Conservation (phyloP, 2,888 invertebrate genomes). For the Barypeithes pellucidus region DNA sequence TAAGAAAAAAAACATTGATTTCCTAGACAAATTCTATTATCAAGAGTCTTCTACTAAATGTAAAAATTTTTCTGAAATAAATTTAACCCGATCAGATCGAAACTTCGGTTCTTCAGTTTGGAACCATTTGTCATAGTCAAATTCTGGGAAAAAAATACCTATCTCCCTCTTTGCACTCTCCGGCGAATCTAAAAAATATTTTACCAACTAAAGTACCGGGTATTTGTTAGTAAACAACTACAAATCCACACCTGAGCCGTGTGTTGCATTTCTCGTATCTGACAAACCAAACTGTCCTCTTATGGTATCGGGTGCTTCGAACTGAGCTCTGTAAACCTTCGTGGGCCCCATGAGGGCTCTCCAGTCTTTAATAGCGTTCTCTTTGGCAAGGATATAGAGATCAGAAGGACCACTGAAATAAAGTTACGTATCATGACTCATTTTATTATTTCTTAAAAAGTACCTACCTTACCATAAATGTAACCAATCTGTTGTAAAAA, state of each 20-base stretch:
- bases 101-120: conserved; percentile 72
- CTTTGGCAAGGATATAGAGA: conserved; percentile 83
- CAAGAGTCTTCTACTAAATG: conserved; percentile 54
- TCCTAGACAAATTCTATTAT: conserved; percentile 4
- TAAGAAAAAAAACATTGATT: background rate
- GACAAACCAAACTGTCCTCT: conserved; percentile 91
- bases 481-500: conserved; percentile 86
- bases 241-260: conserved; percentile 86
- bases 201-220: too few relatives aligned
- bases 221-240: too few relatives aligned
- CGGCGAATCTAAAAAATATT: conserved; percentile 77
- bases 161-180: conserved; percentile 86
- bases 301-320: conserved; percentile 83
- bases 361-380: conserved; percentile 87
- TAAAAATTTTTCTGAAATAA: conserved; percentile 59
- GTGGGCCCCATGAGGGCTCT: conserved; percentile 91
- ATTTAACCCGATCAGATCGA: conserved; percentile 57
- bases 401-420: conserved; percentile 85
- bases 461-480: conserved; percentile 83
- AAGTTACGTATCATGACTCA: background rate
- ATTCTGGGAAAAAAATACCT: conserved; percentile 88
- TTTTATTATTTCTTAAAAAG: background rate
- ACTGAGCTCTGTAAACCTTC: conserved; percentile 87
- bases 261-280: conserved; percentile 95
- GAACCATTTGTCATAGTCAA: conserved; percentile 80